A percentile compares a stretch with the other conserved stretches of the same genome.
Conservation (phyloP, 2,797 vertebrate species). For the Siniperca scherzeri region DNA sequence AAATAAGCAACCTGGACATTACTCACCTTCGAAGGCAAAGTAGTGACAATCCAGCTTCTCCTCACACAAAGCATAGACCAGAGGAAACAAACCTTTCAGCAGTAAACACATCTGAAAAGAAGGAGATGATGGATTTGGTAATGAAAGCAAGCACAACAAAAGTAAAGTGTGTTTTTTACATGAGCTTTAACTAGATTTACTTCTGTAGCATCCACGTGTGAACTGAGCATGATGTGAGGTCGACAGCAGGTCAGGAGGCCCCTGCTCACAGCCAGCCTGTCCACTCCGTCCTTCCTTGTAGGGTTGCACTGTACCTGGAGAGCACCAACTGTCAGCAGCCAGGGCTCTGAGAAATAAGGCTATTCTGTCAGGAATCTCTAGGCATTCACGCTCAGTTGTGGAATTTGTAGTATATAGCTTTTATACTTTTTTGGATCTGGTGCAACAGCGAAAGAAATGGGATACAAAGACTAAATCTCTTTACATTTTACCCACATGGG, state of each 20-base stretch:
- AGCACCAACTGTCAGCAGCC: conserved; percentile 79
- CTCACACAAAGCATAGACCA: conserved; percentile 82
- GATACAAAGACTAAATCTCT: background rate
- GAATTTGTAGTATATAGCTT: background rate
- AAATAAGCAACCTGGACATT: background rate
- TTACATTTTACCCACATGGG: background rate
- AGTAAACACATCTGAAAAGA: conserved; percentile 84
- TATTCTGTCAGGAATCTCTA: background rate
- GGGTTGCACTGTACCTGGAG: conserved; percentile 74
- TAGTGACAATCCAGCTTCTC: conserved; percentile 87
- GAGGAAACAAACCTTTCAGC: conserved; percentile 87
- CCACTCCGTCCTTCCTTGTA: conserved; percentile 75
- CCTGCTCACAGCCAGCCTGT: conserved; percentile 84
- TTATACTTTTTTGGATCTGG: background rate
- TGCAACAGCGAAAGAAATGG: background rate
- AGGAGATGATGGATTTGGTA: background rate
- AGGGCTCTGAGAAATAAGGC: conserved; percentile 68
- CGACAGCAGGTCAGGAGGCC: conserved; percentile 90
- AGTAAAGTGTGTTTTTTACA: background rate
- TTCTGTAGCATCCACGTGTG: conserved; percentile 51
- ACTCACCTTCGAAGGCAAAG: conserved; percentile 91
- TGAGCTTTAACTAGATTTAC: conserved; percentile 62
- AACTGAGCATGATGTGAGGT: conserved; percentile 82
- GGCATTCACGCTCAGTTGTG: background rate
- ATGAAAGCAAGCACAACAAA: background rate